Percentiles rank a stretch among this genome's conserved stretches.
Conservation (phyloP, 2,797 vertebrate genomes). For the Sciaenops ocellatus region DNA sequence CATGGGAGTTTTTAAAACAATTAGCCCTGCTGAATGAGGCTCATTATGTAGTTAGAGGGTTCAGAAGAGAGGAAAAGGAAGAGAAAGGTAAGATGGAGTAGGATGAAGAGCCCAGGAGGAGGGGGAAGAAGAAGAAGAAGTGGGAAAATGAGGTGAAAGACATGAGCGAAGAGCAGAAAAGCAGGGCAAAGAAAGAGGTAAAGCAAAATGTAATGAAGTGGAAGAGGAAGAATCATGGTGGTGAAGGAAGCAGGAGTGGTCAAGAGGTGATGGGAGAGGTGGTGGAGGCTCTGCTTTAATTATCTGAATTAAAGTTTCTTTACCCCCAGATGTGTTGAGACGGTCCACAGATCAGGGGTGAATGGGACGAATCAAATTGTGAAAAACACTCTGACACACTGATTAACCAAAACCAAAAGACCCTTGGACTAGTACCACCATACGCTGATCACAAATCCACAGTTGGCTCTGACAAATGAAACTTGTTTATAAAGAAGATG, state of each 20-base stretch:
- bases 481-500: constrained; percentile 42
- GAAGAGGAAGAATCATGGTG: constrained; percentile 17
- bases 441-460: constrained; percentile 36
- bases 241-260: constrained; percentile 19
- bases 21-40: constrained; percentile 73
- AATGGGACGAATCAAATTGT: constrained; percentile 61
- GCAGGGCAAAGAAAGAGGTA: neutral
- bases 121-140: constrained; percentile 1
- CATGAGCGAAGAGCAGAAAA: neutral
- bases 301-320: constrained; percentile 47
- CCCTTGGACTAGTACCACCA: neutral
- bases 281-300: constrained; percentile 24
- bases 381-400: constrained; percentile 55
- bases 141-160: constrained; percentile 19
- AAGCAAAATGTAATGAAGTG: neutral
- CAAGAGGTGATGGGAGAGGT: constrained; percentile 7
- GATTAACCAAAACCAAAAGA: constrained; percentile 37
- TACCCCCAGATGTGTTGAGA: constrained; percentile 29
- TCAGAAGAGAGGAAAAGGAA: constrained; percentile 72
- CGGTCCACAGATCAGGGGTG: constrained; percentile 33
- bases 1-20: constrained; percentile 81
- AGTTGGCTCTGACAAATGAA: constrained; percentile 1
- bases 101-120: constrained; percentile 6
- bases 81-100: constrained; percentile 51
- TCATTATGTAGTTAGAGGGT: constrained; percentile 79